Evolutionary conservation across 1,140 invertebrate species (phyloP).

Genomic region (Drosophila neocordata): DNA sequence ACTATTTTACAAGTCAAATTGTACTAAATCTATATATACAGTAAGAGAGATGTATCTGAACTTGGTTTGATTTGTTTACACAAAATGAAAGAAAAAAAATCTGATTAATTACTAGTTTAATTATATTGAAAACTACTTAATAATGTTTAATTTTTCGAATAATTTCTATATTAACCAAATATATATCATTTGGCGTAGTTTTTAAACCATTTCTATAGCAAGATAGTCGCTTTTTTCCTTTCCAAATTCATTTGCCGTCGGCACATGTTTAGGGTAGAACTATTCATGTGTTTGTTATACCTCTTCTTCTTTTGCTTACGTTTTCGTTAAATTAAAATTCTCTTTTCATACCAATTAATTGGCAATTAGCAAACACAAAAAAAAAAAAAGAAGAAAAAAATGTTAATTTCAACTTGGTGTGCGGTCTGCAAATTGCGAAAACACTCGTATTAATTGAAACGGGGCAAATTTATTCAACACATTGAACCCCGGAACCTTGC

Average conservation of each 20-base stretch:
- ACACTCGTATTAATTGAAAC: conserved; percentile 30
- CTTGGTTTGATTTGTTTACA: too few relatives aligned
- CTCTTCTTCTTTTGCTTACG: neutral
- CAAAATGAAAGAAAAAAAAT: too few relatives aligned
- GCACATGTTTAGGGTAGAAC: neutral
- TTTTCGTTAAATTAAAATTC: conserved; percentile 35
- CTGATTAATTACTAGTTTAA: too few relatives aligned
- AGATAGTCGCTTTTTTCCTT: neutral
- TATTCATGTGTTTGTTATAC: neutral
- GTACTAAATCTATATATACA: neutral
- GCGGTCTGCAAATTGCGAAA: conserved; percentile 29
- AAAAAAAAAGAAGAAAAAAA: neutral
- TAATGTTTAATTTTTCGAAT: too few relatives aligned
- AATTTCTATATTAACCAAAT: too few relatives aligned
- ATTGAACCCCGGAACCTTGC: conserved; percentile 22
- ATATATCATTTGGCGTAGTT: too few relatives aligned
- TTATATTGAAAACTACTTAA: too few relatives aligned
- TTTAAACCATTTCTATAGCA: too few relatives aligned
- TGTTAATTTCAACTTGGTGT: conserved; percentile 52
- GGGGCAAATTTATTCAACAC: conserved; percentile 9
- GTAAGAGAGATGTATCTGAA: too few relatives aligned
- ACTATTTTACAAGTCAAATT: neutral
- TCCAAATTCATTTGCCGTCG: neutral
- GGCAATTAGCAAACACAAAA: conserved; percentile 58
- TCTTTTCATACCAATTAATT: conserved; percentile 44